Conservation (phyloP, 2,113 vertebrate species). For the Passer domesticus region DNA sequence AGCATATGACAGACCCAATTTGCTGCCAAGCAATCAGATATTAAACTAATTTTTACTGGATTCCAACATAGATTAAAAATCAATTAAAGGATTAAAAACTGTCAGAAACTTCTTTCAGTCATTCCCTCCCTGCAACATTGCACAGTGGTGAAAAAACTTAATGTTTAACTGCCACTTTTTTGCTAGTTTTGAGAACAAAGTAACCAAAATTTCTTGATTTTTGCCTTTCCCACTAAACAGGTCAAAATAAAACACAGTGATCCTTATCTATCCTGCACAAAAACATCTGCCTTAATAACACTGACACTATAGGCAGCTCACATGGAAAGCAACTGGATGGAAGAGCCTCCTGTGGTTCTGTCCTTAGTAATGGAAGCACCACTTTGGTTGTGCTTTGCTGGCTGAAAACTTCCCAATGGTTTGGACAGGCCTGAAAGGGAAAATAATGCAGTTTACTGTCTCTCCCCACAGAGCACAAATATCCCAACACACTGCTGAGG, state of each 20-base stretch:
- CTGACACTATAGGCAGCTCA: not conserved
- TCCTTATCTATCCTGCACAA: not conserved
- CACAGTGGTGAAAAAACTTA: not conserved
- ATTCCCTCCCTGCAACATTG: not conserved
- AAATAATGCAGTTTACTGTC: not conserved
- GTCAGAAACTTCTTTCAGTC: not conserved
- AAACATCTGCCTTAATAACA: not conserved
- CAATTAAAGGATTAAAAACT: slow-evolving; percentile 19
- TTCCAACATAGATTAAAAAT: slow-evolving; percentile 4
- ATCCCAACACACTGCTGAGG: not conserved
- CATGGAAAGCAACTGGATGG: not conserved
- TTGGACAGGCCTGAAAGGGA: not conserved
- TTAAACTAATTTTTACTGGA: slow-evolving; percentile 13
- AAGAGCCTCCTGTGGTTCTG: not conserved
- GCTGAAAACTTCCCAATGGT: not conserved
- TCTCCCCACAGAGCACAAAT: not conserved
- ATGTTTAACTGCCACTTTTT: not conserved
- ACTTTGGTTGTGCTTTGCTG: not conserved
- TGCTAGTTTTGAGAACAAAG: not conserved
- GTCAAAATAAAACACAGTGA: not conserved
- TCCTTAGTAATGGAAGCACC: not conserved
- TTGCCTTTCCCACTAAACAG: not conserved
- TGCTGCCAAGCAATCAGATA: not conserved
- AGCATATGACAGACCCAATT: not conserved
- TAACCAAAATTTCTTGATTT: not conserved